These are phyloP conservation scores for Hydrophis major DNA, from an alignment of 2,797 vertebrate genomes.

Conservation along the genomic window DNA sequence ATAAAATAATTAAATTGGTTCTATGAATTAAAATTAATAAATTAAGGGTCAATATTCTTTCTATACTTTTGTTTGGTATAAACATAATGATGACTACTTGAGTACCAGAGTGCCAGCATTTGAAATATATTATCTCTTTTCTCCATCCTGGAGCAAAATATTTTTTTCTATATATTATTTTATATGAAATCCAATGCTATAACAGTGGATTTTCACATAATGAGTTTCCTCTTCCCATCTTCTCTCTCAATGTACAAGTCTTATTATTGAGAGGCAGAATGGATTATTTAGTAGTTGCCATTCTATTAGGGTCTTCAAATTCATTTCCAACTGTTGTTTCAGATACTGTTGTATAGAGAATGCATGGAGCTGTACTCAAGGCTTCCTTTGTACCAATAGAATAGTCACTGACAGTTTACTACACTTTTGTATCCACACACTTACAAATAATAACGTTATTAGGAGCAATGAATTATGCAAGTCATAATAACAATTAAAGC, in stretches of 20 bases:
- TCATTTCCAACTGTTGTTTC: neutral
- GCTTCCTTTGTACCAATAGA: neutral
- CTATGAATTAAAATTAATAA: neutral
- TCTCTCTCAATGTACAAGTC: neutral
- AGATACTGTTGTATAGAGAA: neutral
- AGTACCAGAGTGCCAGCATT: neutral
- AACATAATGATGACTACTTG: neutral
- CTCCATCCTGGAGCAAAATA: neutral
- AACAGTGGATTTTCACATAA: neutral
- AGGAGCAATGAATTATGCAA: neutral
- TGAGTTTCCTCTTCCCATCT: neutral
- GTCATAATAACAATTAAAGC: neutral
- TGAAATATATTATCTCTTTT: neutral
- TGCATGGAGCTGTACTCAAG: neutral
- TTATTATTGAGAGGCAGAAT: neutral
- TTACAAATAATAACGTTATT: neutral
- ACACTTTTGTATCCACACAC: neutral
- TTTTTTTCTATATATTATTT: neutral
- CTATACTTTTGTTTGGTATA: neutral
- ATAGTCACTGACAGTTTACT: neutral
- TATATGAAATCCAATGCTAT: neutral
- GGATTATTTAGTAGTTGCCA: neutral
- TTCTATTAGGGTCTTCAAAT: neutral
- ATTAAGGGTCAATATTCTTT: neutral
- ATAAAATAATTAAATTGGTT: neutral